Evolutionary conservation across 2,797 vertebrate species (phyloP).

Genomic region (Hippopotamyrus pictus): DNA sequence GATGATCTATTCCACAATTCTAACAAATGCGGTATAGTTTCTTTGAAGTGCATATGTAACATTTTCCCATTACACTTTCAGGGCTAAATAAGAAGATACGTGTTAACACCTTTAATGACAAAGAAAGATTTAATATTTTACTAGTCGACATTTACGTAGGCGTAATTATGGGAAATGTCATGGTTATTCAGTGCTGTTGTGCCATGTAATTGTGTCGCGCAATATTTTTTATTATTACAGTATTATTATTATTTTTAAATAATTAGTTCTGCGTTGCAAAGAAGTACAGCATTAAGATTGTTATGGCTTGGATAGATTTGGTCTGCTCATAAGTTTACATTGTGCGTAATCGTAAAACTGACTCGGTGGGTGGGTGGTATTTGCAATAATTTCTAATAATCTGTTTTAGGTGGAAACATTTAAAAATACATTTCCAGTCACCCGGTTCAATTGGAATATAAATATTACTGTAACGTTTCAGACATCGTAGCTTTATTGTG

Average conservation of each 20-base stretch:
- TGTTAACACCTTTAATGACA: not conserved
- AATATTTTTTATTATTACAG: not conserved
- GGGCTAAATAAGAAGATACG: not conserved
- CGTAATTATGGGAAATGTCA: not conserved
- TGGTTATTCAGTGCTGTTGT: not conserved
- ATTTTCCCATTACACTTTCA: not conserved
- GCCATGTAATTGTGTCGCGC: not conserved
- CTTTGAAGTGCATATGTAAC: not conserved
- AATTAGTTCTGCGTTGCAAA: not conserved
- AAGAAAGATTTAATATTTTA: not conserved
- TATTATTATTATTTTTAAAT: not conserved
- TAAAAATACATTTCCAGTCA: not conserved
- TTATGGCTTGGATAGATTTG: not conserved
- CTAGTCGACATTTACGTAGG: not conserved
- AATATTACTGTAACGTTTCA: not conserved
- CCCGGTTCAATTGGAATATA: not conserved
- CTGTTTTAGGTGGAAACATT: not conserved
- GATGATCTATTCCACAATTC: not conserved
- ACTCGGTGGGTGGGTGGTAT: not conserved
- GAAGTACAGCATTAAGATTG: not conserved
- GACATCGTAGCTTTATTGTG: not conserved
- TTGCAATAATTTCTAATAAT: not conserved
- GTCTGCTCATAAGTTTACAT: not conserved
- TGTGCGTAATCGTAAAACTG: not conserved
- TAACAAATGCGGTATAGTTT: not conserved